These are phyloP conservation scores for Dysmachus trigonus DNA, from an alignment of 2,888 invertebrate species.

Conservation along the genomic window DNA sequence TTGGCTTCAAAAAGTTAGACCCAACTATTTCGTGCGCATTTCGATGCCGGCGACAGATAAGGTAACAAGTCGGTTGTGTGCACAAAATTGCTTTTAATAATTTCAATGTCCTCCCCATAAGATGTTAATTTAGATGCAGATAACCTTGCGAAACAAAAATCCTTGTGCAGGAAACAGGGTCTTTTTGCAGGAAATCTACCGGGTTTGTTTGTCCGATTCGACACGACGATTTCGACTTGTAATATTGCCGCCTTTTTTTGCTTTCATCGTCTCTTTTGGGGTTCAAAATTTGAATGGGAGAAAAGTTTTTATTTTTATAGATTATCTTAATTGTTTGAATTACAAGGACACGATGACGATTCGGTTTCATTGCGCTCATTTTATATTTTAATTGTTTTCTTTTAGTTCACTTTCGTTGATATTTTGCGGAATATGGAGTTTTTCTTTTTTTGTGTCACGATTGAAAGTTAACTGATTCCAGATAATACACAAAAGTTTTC, in stretches of 20 bases:
- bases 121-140: constrained; percentile 31
- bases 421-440: neutral
- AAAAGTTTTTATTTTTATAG: neutral
- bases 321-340: neutral
- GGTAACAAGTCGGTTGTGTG: neutral
- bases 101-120: neutral
- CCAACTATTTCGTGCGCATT: constrained; percentile 25
- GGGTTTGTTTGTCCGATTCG: neutral
- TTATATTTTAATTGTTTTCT: neutral
- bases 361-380: neutral
- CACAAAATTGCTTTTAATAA: constrained; percentile 6
- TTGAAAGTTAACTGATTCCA: neutral
- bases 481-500: neutral
- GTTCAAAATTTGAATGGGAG: neutral
- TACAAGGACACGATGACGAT: neutral
- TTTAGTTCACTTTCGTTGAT: neutral
- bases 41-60: constrained; percentile 29
- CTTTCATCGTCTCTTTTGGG: neutral
- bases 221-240: neutral
- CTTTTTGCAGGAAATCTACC: neutral
- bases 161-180: neutral
- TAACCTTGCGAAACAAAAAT: neutral
- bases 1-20: neutral
- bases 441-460: too few relatives aligned
- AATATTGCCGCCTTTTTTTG: neutral